Evolutionary conservation across 2,113 vertebrate genomes (phyloP), one percentile per base, ranked within the genome.

Genomic region (Sylvilagus bachmani): DNA sequence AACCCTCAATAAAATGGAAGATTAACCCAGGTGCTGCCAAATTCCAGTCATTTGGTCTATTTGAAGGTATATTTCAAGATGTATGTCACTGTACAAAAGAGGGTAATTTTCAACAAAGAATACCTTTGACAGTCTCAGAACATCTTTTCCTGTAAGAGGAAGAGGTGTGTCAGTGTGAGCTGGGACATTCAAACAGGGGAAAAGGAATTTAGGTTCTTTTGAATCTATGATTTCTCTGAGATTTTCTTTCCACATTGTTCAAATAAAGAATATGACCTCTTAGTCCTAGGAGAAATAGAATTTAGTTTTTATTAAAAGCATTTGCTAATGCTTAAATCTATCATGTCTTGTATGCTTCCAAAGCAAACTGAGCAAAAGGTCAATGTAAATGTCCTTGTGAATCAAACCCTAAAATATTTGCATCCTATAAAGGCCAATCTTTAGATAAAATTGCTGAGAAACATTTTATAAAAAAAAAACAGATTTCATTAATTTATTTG

Each of bases 341-440:
- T 87, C 11, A 70, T 49, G 24, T 84, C 21, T 92, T 92, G 38
- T 81, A 77, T 36, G 96, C 96, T 96, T 96, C 27, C 77, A 95
- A 98, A 91, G 94, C 49, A 97, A 96, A 94, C 44, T 33, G 16
- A 91, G 79, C 38, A 90, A 97, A 97, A 93, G 92, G 93, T 87
- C 91, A 97, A 81, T 58, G 79, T 81, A 94, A 96, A 96, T 82
- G 53, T 94, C 69, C 69, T 67, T 75, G 49, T 83, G 73, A 97
- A 77, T 90, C 61, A 95, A 91, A 90, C 89, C 27, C 67, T 90
- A 90, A 95, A 93, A 85, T 66, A 10, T 87, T 88, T 92, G 86
- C 66, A 80, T 85, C 66, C 36, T 89, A 77, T 73, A 87, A 96
- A 97, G 61, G 79, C 61, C 33, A 86, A 5, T 93, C 33, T 55